Evolutionary conservation across 1,140 invertebrate species (phyloP).

Genomic region (Conus betulinus): DNA sequence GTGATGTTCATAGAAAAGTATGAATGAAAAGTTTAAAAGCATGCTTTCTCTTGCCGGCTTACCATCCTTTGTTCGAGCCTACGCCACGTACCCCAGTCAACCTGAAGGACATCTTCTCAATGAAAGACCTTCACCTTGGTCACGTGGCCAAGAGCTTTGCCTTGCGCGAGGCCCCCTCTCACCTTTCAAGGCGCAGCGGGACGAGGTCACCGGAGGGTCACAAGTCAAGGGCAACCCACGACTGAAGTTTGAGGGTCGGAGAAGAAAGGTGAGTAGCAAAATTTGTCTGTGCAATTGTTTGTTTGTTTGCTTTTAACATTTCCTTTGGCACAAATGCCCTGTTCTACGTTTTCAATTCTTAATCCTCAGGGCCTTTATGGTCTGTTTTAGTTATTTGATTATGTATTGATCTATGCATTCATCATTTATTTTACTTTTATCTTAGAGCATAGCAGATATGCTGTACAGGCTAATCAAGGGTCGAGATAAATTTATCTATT

Average conservation of each 20-base stretch:
- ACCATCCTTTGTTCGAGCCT: constrained; percentile 93
- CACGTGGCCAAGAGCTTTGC: constrained; percentile 95
- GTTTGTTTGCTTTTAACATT: too few species aligned
- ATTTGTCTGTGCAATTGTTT: background rate
- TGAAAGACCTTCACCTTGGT: constrained; percentile 89
- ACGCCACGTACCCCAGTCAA: constrained; percentile 91
- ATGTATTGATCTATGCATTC: too few species aligned
- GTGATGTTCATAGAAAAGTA: too few species aligned
- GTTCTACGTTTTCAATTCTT: too few species aligned
- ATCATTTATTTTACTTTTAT: too few species aligned
- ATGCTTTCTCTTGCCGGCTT: constrained; percentile 80
- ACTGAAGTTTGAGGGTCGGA: background rate
- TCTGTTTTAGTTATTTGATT: too few species aligned
- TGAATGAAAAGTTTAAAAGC: too few species aligned
- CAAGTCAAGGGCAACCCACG: background rate
- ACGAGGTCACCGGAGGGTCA: background rate
- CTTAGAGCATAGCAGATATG: too few species aligned
- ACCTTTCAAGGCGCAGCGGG: constrained; percentile 27
- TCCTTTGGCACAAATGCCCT: too few species aligned
- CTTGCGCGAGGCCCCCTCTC: constrained; percentile 85
- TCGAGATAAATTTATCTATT: too few species aligned
- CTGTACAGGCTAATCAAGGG: too few species aligned
- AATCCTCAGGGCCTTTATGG: too few species aligned
- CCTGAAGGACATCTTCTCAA: constrained; percentile 86
- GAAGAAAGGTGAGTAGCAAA: background rate